Conservation (phyloP, 1,140 invertebrate species). For the Orchestia grillus region DNA sequence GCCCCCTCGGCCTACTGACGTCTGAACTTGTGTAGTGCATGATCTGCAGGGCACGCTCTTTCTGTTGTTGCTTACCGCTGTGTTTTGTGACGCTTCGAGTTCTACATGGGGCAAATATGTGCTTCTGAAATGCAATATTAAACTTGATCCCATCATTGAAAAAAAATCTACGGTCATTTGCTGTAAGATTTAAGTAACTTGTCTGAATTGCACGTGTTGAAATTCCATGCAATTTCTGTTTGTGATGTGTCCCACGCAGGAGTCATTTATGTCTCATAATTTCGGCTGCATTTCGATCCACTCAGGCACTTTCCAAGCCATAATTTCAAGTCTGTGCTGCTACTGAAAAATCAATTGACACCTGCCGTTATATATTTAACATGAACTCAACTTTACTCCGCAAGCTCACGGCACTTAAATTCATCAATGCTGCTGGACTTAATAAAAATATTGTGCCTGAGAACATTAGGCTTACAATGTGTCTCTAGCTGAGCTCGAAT, state of each 20-base stretch:
- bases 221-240: neutral
- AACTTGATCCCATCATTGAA: neutral
- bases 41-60: neutral
- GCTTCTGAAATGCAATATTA: neutral
- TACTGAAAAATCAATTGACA: neutral
- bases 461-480: neutral
- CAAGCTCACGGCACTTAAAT: no score
- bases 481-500: neutral
- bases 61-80: neutral
- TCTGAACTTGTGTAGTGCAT: neutral
- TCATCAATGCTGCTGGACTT: no score
- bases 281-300: neutral
- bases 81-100: neutral
- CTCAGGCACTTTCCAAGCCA: no score
- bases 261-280: neutral
- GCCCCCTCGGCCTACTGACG: neutral
- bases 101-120: neutral
- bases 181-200: neutral
- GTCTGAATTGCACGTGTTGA: neutral
- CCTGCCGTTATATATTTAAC: neutral
- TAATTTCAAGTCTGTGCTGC: neutral
- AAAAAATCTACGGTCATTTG: neutral
- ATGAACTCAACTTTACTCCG: neutral
- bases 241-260: neutral
- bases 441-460: neutral